Evolutionary conservation across 2,888 invertebrate species (phyloP).

Genomic region (Trissolcus brochymenae): DNA sequence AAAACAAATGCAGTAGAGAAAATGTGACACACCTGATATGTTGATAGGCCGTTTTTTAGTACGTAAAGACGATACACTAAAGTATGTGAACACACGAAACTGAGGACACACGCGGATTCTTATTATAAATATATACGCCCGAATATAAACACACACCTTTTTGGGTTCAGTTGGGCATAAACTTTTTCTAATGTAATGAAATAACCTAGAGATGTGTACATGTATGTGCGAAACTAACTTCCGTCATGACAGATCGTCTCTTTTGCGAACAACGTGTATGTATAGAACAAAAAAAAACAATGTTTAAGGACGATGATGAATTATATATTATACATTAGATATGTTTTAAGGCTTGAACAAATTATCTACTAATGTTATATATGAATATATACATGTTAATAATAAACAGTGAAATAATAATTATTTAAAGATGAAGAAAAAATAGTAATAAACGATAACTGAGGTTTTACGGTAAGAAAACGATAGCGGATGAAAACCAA

Average conservation of each 20-base stretch:
- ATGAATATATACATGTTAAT: constrained; percentile 71
- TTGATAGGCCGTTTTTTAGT: constrained; percentile 55
- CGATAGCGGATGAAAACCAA: constrained; percentile 41
- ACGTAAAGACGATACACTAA: constrained; percentile 25
- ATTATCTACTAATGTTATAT: constrained; percentile 72
- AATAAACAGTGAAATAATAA: constrained; percentile 66
- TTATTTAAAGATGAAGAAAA: constrained; percentile 40
- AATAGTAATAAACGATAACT: constrained; percentile 41
- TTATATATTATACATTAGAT: constrained; percentile 59
- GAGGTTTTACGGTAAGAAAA: constrained; percentile 40
- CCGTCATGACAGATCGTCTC: constrained; percentile 52
- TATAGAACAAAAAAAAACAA: constrained; percentile 33
- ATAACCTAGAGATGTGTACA: constrained; percentile 27
- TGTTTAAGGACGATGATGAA: constrained; percentile 53
- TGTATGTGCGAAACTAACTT: constrained; percentile 41
- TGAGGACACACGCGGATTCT: constrained; percentile 27
- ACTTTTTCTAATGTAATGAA: constrained; percentile 39
- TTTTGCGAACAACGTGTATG: constrained; percentile 57
- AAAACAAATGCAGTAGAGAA: constrained; percentile 32
- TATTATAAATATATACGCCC: constrained; percentile 36
- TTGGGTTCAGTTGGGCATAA: constrained; percentile 29
- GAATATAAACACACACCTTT: constrained; percentile 31
- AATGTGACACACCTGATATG: constrained; percentile 12
- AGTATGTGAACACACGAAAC: constrained; percentile 3
- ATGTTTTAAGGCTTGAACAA: constrained; percentile 68